Percentiles rank a stretch among this genome's conserved stretches.
Conservation (phyloP, 2,797 vertebrate species). For the Sebastiscus tertius region DNA sequence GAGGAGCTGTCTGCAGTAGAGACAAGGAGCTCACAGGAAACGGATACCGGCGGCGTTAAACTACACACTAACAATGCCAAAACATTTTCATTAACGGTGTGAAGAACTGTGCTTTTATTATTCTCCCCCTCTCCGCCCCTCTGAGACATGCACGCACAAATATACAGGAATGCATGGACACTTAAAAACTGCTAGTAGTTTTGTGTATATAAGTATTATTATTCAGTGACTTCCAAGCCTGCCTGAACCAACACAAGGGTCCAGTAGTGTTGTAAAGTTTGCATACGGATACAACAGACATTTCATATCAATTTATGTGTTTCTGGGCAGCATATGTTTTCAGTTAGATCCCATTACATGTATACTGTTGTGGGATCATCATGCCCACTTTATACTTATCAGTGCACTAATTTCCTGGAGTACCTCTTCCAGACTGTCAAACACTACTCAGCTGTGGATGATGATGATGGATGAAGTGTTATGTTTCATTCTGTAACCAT, state of each 20-base stretch:
- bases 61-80: neutral
- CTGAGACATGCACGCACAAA: neutral
- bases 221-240: neutral
- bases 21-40: conserved; percentile 36
- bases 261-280: neutral
- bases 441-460: neutral
- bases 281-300: neutral
- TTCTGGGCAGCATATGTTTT: neutral
- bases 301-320: neutral
- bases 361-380: neutral
- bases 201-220: neutral
- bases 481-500: neutral
- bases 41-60: neutral
- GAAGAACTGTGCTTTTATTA: neutral
- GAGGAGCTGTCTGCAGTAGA: conserved; percentile 21
- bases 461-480: neutral
- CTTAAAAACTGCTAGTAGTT: neutral
- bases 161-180: neutral
- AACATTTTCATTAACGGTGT: neutral
- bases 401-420: neutral
- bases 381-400: neutral
- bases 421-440: neutral
- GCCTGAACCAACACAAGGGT: neutral
- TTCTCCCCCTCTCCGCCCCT: too few species aligned
- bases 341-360: neutral